Conservation (phyloP, 1,140 invertebrate genomes). For the Tyrophagus putrescentiae region DNA sequence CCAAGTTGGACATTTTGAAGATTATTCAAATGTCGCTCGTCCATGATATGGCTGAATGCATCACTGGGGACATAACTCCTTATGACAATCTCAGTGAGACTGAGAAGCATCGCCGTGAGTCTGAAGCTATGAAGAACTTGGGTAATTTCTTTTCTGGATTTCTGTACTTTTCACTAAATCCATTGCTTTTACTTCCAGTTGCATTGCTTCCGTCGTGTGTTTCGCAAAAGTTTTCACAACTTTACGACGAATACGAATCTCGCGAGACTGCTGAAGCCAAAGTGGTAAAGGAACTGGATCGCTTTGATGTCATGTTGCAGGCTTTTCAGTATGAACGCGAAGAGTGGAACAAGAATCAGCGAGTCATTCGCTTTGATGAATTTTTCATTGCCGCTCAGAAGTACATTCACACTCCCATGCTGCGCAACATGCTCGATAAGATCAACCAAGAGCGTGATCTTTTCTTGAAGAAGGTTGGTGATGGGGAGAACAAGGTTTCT, state of each 20-base stretch:
- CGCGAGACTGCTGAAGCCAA: constrained; percentile 67
- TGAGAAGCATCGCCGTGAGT: constrained; percentile 67
- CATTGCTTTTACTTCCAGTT: constrained; percentile 1
- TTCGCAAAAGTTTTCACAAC: constrained; percentile 26
- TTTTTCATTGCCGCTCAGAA: constrained; percentile 60
- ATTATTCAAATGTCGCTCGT: constrained; percentile 60
- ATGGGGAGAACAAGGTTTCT: no score
- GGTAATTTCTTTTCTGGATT: no score
- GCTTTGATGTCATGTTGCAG: constrained; percentile 86
- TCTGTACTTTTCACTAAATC: not conserved
- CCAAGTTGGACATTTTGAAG: constrained; percentile 22
- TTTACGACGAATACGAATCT: constrained; percentile 77
- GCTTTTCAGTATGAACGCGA: constrained; percentile 81
- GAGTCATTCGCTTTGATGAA: constrained; percentile 56
- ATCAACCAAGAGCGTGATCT: not conserved
- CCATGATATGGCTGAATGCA: constrained; percentile 89
- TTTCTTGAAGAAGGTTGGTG: no score
- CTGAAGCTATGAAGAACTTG: constrained; percentile 13
- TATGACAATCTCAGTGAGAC: constrained; percentile 64
- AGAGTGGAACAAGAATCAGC: constrained; percentile 41
- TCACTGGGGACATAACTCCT: constrained; percentile 94
- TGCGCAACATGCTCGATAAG: not conserved
- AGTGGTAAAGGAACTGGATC: constrained; percentile 87
- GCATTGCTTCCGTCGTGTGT: not conserved
- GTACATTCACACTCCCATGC: constrained; percentile 18